Evolutionary conservation across 2,888 invertebrate species (phyloP).

Genomic region (Parnassius orleans): DNA sequence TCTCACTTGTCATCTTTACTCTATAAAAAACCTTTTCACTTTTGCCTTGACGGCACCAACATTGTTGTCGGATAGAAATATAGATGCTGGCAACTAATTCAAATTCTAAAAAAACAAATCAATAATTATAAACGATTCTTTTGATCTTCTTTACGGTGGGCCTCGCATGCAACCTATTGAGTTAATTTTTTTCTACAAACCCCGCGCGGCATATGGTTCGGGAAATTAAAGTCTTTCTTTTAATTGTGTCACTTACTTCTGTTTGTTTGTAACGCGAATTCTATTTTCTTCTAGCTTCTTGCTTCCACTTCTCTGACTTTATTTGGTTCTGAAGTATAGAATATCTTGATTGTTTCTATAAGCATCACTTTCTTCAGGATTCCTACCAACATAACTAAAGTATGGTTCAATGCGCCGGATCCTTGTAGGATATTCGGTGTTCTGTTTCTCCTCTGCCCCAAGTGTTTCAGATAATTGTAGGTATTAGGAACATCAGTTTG

Average conservation of each 20-base stretch:
- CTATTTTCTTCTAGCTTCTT: slow-evolving; percentile 17
- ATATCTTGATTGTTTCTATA: slow-evolving; percentile 33
- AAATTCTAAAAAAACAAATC: background rate
- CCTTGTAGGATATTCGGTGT: slow-evolving; percentile 37
- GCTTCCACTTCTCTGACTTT: slow-evolving; percentile 46
- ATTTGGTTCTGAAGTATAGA: slow-evolving; percentile 42
- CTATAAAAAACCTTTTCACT: too few relatives aligned
- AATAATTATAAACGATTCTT: slow-evolving; percentile 34
- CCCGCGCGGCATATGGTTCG: slow-evolving; percentile 42
- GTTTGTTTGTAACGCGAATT: slow-evolving; percentile 27
- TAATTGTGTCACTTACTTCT: slow-evolving; percentile 40
- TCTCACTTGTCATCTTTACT: too few relatives aligned
- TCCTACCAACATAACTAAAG: slow-evolving; percentile 27
- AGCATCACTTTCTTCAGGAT: slow-evolving; percentile 45
- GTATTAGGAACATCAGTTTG: slow-evolving; percentile 60
- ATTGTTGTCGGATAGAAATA: too few relatives aligned
- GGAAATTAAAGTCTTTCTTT: slow-evolving; percentile 43
- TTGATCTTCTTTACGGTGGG: slow-evolving; percentile 59
- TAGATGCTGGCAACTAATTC: too few relatives aligned
- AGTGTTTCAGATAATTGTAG: slow-evolving; percentile 60
- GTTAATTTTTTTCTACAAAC: slow-evolving; percentile 55
- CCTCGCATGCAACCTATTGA: slow-evolving; percentile 46
- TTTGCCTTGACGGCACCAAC: too few relatives aligned
- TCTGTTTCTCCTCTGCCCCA: slow-evolving; percentile 53
- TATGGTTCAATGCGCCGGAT: slow-evolving; percentile 47